Base-by-base conservation (phyloP, 2,888 invertebrate species). In the Parapristionchus giblindavisi region DNA sequence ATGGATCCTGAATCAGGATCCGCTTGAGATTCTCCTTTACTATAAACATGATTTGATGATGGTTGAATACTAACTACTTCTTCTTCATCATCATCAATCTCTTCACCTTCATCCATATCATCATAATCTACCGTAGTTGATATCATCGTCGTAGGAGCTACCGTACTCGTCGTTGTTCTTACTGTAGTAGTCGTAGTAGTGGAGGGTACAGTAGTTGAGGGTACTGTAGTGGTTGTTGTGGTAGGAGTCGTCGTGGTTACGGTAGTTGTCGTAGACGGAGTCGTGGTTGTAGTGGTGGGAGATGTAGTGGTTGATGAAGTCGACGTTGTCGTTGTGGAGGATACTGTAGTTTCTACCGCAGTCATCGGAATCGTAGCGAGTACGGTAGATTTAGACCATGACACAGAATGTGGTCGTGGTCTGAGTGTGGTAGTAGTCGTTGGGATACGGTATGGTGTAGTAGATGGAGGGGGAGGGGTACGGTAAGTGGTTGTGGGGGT, bases 61-160 rank as follows among this genome's bases (percentile, higher is more conserved):
- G 24, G 34, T 52, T 36, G 32, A 21, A 11, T 65, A 29, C 43
- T 61, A 34, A 27, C 40, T 40, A 1, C n/a, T 32, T 38, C 61
- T 48, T 65, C 65, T 29, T 38, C 32, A n/a, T 48, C 48, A 21
- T 48, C 21, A 21, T 48, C 21, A 21, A 14, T 21, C 24, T 63
- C 63, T 29, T 63, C 40, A 21, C 40, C 63, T 14, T 17, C 63
- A 48, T 65, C 48, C 27, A 52, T 68, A 36, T 68, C 68, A n/a
- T 68, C 68, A 24, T 52, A 34, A 8, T 32, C 52, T 68, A 68
- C 68, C 36, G 68, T 68, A 52, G 68, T 52, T 52, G 51, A 34
- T 48, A 21, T 48, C 48, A 21, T 48, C 65, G 65, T 66, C n/a
- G 34, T 27, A 1, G 68, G 68, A 27, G 68, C 36, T 52, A 52